These are phyloP conservation scores for Drosophila niveifrons DNA, from an alignment of 2,888 invertebrate genomes.

Conservation along the genomic window DNA sequence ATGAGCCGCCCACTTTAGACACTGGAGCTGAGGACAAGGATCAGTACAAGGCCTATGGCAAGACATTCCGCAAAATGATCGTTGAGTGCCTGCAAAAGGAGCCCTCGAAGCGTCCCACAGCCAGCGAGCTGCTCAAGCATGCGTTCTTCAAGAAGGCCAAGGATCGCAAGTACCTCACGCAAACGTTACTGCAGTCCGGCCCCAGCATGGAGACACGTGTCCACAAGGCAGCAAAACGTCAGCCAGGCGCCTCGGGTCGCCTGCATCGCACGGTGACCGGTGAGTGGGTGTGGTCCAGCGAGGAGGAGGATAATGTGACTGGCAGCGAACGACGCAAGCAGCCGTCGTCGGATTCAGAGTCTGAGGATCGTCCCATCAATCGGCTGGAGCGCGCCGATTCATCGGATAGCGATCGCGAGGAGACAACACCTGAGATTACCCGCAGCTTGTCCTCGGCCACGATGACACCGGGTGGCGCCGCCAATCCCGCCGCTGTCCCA, in stretches of 20 bases:
- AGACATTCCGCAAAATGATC: slow-evolving; percentile 98
- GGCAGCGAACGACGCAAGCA: slow-evolving; percentile 83
- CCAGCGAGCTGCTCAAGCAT: slow-evolving; percentile 97
- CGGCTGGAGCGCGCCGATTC: slow-evolving; percentile 87
- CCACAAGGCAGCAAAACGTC: slow-evolving; percentile 92
- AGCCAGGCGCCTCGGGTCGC: slow-evolving; percentile 94
- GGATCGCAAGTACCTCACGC: slow-evolving; percentile 94
- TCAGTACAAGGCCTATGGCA: slow-evolving; percentile 98
- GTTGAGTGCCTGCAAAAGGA: slow-evolving; percentile 98
- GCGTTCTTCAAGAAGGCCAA: slow-evolving; percentile 99
- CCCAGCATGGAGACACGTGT: slow-evolving; percentile 96
- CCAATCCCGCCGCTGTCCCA: slow-evolving; percentile 45
- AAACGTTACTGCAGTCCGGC: slow-evolving; percentile 93
- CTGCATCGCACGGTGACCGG: slow-evolving; percentile 97
- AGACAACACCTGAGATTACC: slow-evolving; percentile 82
- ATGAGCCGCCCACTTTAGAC: slow-evolving; percentile 98
- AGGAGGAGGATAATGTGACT: slow-evolving; percentile 91
- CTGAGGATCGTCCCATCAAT: slow-evolving; percentile 88
- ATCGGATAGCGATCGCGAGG: slow-evolving; percentile 87
- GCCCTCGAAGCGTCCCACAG: slow-evolving; percentile 96
- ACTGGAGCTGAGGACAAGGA: slow-evolving; percentile 98
- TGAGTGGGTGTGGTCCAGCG: slow-evolving; percentile 99
- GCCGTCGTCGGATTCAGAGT: slow-evolving; percentile 86
- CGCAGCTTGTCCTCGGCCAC: slow-evolving; percentile 83
- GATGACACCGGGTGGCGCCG: slow-evolving; percentile 48